Evolutionary conservation across 1,140 invertebrate genomes (phyloP), one percentile per base, ranked within the genome.

Genomic region (Ceratina calcarata): DNA sequence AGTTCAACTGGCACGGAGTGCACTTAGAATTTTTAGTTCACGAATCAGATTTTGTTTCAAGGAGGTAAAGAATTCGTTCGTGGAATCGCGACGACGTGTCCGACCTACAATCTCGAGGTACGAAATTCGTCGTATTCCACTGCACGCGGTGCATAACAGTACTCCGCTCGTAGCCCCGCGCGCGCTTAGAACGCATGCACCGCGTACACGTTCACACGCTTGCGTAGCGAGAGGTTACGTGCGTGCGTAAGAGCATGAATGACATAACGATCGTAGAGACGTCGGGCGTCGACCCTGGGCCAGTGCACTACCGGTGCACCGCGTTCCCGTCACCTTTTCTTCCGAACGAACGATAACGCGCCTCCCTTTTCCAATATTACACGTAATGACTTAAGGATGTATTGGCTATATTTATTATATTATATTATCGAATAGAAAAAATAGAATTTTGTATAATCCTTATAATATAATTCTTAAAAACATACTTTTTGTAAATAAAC

Each of bases 241-340:
- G 81, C 82, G 82, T 86, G 79, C 85, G 81, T 84, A 90, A 87
- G 87, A 91, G 82, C 85, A 90, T 91, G 91, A 92, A 92, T 92
- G 91, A 91, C 91, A 92, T 90, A 90, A 91, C 89, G 89, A 90
- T 86, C 80, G 84, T 81, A 75, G 76, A 74, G 72, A 62, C 79
- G 82, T 72, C 86, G 91, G 90, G 73, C 91, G 86, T 91, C 89
- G 90, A 92, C 90, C 90, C 89, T 86, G 60, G 81, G 65, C 60
- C 80, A 71, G 73, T 78, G 79, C 69, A 77, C 73, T 81, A 84
- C 78, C 61, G 62, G 64, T 60, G 45, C 57, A 73, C 62, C 53
- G 6, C 32, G 70, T 74, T 74, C 77, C 77, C 77, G 70, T 62
- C 77, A 58, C 1, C 27, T n/a, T 15, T 55, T 18, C 18, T 55